Conservation (phyloP, 1,140 invertebrate species). For the Bombus turneri region DNA sequence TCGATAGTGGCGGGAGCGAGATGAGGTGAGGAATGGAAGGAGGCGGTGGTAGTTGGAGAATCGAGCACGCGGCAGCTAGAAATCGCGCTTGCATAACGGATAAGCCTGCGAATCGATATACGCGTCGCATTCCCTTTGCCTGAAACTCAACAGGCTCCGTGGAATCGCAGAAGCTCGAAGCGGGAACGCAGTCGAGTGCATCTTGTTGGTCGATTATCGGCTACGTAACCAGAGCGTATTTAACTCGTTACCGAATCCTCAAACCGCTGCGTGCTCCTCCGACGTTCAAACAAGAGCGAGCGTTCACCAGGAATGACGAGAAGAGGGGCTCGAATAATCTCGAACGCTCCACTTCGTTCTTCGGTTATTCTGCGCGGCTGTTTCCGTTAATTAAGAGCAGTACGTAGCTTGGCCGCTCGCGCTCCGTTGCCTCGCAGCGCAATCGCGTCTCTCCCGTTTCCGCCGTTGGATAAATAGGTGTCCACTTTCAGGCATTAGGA, state of each 20-base stretch:
- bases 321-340: not conserved
- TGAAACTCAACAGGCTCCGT: conserved; percentile 37
- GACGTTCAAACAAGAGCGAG: not conserved
- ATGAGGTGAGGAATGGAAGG: not conserved
- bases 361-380: conserved; percentile 36
- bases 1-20: conserved; percentile 33
- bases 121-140: conserved; percentile 22
- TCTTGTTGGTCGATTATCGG: conserved; percentile 53
- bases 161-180: conserved; percentile 20
- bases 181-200: conserved; percentile 37
- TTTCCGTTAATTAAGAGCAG: conserved; percentile 37
- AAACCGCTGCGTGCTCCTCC: conserved; percentile 1
- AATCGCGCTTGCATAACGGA: conserved; percentile 54
- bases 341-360: conserved; percentile 20
- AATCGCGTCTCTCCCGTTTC: not conserved
- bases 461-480: not conserved
- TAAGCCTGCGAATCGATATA: conserved; percentile 57
- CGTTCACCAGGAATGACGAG: conserved; percentile 1
- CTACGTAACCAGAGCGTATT: conserved; percentile 27
- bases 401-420: not conserved
- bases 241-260: conserved; percentile 50
- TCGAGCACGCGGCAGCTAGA: conserved; percentile 32
- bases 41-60: conserved; percentile 26
- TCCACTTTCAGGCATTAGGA: not conserved
- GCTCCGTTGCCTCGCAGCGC: not conserved